These are phyloP conservation scores for Ceyx cyanopectus DNA, from an alignment of 2,113 vertebrate species.

Conservation along the genomic window DNA sequence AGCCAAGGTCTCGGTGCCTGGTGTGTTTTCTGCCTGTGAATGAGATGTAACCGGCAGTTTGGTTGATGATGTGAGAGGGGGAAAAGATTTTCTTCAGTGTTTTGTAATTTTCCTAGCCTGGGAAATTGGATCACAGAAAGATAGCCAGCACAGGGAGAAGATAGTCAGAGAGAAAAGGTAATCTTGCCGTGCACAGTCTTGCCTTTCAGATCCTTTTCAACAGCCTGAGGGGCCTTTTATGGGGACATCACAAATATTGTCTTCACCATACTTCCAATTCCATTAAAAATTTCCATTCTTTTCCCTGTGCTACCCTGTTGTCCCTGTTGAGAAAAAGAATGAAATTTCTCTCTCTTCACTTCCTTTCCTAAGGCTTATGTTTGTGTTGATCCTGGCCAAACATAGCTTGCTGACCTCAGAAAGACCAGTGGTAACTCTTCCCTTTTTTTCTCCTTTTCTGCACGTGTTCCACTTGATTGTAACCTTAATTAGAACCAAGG, in stretches of 20 bases:
- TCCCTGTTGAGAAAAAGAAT: not conserved
- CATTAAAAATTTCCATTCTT: not conserved
- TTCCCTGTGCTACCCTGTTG: not conserved
- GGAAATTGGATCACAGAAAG: not conserved
- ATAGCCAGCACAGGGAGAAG: not conserved
- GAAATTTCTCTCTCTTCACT: not conserved
- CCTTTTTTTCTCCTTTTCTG: not conserved
- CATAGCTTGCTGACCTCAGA: not conserved
- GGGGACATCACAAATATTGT: not conserved
- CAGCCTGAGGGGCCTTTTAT: not conserved
- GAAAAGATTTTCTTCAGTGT: rapidly evolving
- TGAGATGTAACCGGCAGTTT: not conserved
- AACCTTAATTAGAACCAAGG: not conserved
- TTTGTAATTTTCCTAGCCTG: not conserved
- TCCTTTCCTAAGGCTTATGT: not conserved
- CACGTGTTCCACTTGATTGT: not conserved
- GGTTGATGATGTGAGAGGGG: not conserved
- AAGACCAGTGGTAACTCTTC: not conserved
- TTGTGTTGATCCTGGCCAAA: not conserved
- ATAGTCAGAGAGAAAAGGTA: not conserved
- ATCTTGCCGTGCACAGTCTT: not conserved
- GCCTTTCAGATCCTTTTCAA: not conserved
- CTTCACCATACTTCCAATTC: not conserved
- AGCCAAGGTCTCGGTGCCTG: not conserved
- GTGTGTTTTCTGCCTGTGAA: not conserved